Evolutionary conservation across 2,888 invertebrate genomes (phyloP), one percentile per base, ranked within the genome.

Genomic region (Amphipyra tragopoginis): DNA sequence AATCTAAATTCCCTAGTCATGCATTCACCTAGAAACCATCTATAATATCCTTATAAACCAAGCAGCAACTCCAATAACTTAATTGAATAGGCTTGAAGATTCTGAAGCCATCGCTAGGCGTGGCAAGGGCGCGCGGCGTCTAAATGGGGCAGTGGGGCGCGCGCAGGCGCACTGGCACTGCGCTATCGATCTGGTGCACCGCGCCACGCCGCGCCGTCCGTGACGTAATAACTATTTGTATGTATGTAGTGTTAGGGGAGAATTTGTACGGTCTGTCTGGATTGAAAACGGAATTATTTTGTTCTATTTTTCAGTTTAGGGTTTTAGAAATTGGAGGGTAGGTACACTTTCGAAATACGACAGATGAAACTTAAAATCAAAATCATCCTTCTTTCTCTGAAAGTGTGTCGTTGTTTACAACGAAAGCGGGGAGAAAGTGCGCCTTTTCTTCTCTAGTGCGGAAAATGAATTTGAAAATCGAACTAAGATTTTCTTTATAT

Each of bases 81-180:
- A 52, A 42, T 51, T 51, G 51, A 51, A 51, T 50, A 38, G 42
- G 15, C 34, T 39, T 33, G 2, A 9, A 9, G 36, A 10, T 1
- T 21, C 36, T 29, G 56, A 62, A 52, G 56, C 34, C 15, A 59
- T 47, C 50, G 44, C 64, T 49, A 72, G 80, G 81, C 75, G 81
- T 80, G 80, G 79, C 56, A 55, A 65, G 63, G 60, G 59, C 59
- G 65, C 29, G 29, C 29, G 29, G 29, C 21, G 21, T 34, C 29
- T 34, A 69, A 65, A 53, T 64, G 34, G 72, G 81, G 74, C 81
- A 82, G 73, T 80, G 58, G 77, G 69, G 54, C 74, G 68, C 60
- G 69, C 77, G 79, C 79, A 70, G 74, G 79, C 79, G 73, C 80
- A 62, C 21, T 79, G 75, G 49, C 66, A n/a, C 43, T 55, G 48